Evolutionary conservation across 1,140 invertebrate genomes (phyloP).

Genomic region (Drosophila truncata): DNA sequence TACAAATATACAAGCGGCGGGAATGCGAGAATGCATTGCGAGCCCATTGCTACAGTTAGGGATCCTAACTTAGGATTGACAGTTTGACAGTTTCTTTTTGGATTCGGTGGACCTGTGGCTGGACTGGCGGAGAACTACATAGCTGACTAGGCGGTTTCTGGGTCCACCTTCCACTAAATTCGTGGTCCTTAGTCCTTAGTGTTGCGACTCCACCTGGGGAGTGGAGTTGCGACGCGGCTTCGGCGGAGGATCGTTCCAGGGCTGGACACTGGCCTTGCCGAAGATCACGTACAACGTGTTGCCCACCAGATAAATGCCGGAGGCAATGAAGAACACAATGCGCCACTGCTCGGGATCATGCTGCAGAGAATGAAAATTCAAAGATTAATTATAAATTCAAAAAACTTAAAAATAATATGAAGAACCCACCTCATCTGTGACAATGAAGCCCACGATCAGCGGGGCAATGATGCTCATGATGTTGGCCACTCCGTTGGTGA

Average conservation of each 20-base stretch:
- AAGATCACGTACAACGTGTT: constrained; percentile 90
- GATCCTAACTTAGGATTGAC: constrained; percentile 24
- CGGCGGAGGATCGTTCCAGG: constrained; percentile 88
- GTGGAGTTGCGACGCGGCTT: constrained; percentile 65
- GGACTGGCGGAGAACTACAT: constrained; percentile 39
- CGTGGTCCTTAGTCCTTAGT: constrained; percentile 35
- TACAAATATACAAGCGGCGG: constrained; percentile 45
- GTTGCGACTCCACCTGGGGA: constrained; percentile 70
- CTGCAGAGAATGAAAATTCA: constrained; percentile 69
- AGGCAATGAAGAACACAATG: constrained; percentile 91
- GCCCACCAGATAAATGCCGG: constrained; percentile 89
- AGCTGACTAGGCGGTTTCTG: constrained; percentile 65
- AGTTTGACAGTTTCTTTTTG: constrained; percentile 3
- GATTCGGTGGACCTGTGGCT: constrained; percentile 31
- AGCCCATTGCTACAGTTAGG: constrained; percentile 15
- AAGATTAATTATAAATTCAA: neutral
- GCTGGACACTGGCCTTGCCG: constrained; percentile 87
- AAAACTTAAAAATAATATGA: neutral
- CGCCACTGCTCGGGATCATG: constrained; percentile 89
- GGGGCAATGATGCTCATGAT: constrained; percentile 91
- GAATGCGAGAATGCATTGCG: constrained; percentile 58
- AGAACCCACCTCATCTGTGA: constrained; percentile 88
- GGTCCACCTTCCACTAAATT: constrained; percentile 23
- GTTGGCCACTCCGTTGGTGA: constrained; percentile 92
- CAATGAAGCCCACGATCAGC: constrained; percentile 88